Evolutionary conservation across 2,797 vertebrate species (phyloP), one percentile per base, ranked within the genome.

Genomic region (Pygocentrus nattereri): DNA sequence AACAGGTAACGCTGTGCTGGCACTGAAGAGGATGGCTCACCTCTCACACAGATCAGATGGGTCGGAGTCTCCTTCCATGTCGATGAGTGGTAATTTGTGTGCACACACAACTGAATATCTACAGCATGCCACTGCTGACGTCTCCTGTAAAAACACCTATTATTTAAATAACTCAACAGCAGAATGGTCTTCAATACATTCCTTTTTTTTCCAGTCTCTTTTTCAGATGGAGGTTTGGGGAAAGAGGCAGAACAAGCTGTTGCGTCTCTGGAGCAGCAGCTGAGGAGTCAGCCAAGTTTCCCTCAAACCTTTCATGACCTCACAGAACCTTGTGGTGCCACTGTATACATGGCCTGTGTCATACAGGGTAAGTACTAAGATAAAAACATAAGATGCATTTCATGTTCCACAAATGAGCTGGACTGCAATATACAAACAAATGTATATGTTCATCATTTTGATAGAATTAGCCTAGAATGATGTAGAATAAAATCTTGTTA

Each of bases 1-100:
- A 94, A 91, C 94, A 10, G 96, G 95, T 71, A 96, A 95, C 90
- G 97, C 96, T 62, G 89, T 97, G 81, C 85, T 96, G 90, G 97
- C 97, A 31, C 91, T 97, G 56, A 91, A 93, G 88, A 95, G 96
- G 74, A 92, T 97, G 92, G 85, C 94, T 71, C 87, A 94, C 87
- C 93, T 95, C 85, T 93, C 94, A 27, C 90, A 74, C 89, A 94
- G 54, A 80, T 72, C 0, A 0, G 91, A 93, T 16, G 76, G 81
- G 67, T 84, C 88, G n/a, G 90, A 93, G 68, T 91, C 87, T 84
- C 89, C 92, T 87, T 85, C 87, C 79, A 85, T 75, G 69, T 80
- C 89, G 86, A 90, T 72, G 87, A 92, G 93, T 27, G 93, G 95
- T 93, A 90, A 92, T 88, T 79, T 44, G 4, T 76, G 15, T 18